Conservation (phyloP, 2,113 vertebrate genomes). For the Melanocharis versteri region DNA sequence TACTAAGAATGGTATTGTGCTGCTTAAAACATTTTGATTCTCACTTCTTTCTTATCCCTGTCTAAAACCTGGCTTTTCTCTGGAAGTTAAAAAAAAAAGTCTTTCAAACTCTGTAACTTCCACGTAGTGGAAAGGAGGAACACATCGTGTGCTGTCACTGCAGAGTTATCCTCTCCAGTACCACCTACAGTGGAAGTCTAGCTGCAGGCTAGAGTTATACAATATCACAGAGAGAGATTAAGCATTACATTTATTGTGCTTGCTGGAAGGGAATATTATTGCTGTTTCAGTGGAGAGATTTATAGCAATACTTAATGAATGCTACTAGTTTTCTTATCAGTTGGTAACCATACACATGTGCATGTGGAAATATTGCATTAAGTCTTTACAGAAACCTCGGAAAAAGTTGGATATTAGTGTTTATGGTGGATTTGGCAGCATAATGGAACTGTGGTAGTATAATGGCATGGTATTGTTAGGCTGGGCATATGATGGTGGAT, state of each 20-base stretch:
- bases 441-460: background rate
- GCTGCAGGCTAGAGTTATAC: conserved; percentile 37
- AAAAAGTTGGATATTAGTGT: conserved; percentile 30
- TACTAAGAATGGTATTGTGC: background rate
- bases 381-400: background rate
- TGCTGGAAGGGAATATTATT: conserved; percentile 58
- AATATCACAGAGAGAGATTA: conserved; percentile 67
- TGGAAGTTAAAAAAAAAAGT: background rate
- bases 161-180: conserved; percentile 37
- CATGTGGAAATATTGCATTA: conserved; percentile 41
- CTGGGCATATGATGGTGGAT: background rate
- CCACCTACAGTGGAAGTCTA: conserved; percentile 9
- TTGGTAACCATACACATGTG: conserved; percentile 19
- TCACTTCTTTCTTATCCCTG: background rate
- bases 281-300: conserved; percentile 66
- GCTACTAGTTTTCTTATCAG: conserved; percentile 61
- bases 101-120: background rate
- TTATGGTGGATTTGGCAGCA: conserved; percentile 18
- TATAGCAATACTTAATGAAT: conserved; percentile 66
- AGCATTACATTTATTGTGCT: conserved; percentile 62
- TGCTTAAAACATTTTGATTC: background rate
- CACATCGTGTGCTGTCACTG: background rate
- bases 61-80: background rate
- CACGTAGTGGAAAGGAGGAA: background rate
- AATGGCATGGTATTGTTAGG: background rate